Evolutionary conservation across 2,888 invertebrate genomes (phyloP).

Genomic region (Lucinisca nassula): DNA sequence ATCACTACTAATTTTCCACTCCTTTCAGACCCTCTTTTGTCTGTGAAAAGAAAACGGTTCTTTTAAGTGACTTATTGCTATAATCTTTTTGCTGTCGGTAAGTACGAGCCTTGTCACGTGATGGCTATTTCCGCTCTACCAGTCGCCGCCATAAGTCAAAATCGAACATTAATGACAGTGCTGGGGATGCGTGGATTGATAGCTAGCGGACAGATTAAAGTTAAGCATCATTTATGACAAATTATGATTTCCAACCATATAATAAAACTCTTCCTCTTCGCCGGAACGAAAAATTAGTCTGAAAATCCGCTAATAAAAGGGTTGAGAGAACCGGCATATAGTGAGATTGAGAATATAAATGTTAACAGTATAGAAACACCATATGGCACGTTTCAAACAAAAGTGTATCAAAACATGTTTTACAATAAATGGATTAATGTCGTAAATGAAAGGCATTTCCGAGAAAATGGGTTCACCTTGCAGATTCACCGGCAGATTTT

Average conservation of each 20-base stretch:
- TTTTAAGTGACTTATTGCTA: slow-evolving; percentile 34
- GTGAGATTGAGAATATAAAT: background rate
- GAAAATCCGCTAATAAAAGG: background rate
- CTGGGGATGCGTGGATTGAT: background rate
- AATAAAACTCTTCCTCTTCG: background rate
- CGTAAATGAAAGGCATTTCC: background rate
- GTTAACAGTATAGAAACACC: background rate
- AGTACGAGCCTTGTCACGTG: slow-evolving; percentile 43
- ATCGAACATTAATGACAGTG: background rate
- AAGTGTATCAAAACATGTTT: background rate
- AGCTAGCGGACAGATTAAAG: slow-evolving; percentile 13
- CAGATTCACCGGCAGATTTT: too few species aligned
- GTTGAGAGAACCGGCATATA: background rate
- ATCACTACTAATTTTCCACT: slow-evolving; percentile 9
- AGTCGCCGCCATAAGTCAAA: slow-evolving; percentile 6
- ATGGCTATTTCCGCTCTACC: slow-evolving; percentile 43
- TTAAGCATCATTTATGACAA: slow-evolving; percentile 13
- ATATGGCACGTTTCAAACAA: background rate
- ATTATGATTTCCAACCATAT: slow-evolving; percentile 9
- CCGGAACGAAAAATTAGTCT: background rate
- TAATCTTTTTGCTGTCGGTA: slow-evolving; percentile 35
- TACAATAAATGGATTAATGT: background rate
- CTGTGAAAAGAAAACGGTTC: slow-evolving; percentile 2
- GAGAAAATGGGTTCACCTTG: too few species aligned
- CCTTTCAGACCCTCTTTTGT: background rate